phyloP scores from a whole-genome alignment of 2,888 invertebrate species.

The Stenurella melanura region DNA sequence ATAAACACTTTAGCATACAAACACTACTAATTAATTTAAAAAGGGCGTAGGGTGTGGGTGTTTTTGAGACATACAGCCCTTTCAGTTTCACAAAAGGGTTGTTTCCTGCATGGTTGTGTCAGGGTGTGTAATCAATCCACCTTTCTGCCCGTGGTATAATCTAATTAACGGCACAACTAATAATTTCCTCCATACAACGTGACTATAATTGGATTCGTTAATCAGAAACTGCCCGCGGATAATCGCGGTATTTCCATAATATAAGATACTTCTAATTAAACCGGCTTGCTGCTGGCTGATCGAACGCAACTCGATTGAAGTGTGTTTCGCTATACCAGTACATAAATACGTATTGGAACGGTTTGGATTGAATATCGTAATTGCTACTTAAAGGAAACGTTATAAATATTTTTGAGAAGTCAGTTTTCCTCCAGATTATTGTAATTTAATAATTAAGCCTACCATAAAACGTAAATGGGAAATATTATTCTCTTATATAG shows the following conservation, averaged over 20 bases:
- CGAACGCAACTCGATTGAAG: conserved; percentile 42
- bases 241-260: conserved; percentile 69
- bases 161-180: conserved; percentile 73
- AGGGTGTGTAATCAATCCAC: conserved; percentile 60
- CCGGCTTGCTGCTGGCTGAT: conserved; percentile 55
- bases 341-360: conserved; percentile 47
- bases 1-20: background rate
- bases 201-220: conserved; percentile 74
- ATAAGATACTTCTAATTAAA: conserved; percentile 67
- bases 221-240: conserved; percentile 73
- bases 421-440: no score
- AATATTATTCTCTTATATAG: no score
- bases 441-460: no score
- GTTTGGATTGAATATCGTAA: conserved; percentile 49
- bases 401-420: no score
- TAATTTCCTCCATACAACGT: conserved; percentile 72
- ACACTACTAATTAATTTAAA: conserved; percentile 48
- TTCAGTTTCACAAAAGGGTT: conserved; percentile 45
- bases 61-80: conserved; percentile 30
- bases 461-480: no score
- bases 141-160: conserved; percentile 66
- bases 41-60: conserved; percentile 25
- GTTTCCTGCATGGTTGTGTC: conserved; percentile 48
- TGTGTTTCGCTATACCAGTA: background rate
- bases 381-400: conserved; percentile 46